phyloP scores from a whole-genome alignment of 2,888 invertebrate genomes.

The Trissolcus brochymenae region DNA sequence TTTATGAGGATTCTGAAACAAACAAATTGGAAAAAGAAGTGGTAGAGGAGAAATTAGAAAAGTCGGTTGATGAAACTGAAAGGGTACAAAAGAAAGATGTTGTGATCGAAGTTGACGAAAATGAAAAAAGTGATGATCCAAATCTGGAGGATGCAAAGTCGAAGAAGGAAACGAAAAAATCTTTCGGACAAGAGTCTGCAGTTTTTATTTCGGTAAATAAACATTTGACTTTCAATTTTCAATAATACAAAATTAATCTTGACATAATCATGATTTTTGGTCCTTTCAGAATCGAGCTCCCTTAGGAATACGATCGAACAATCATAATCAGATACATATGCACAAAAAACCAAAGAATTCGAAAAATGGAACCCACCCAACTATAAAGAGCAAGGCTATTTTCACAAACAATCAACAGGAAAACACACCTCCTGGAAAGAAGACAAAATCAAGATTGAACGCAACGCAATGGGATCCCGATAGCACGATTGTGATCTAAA shows the following conservation, averaged over 20 bases:
- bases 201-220: background rate
- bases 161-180: constrained; percentile 2
- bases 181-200: background rate
- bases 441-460: constrained; percentile 59
- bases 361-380: constrained; percentile 36
- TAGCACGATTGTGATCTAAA: constrained; percentile 67
- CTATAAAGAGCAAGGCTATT: constrained; percentile 60
- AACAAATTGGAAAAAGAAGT: constrained; percentile 8
- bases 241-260: too few relatives aligned
- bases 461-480: constrained; percentile 68
- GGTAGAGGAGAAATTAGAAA: background rate
- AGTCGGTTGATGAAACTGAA: constrained; percentile 8
- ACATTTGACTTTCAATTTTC: background rate
- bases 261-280: background rate
- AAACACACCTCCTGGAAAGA: constrained; percentile 66
- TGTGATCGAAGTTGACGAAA: constrained; percentile 64
- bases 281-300: constrained; percentile 67
- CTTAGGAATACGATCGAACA: constrained; percentile 70
- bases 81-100: constrained; percentile 60
- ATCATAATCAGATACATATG: constrained; percentile 63
- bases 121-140: constrained; percentile 36
- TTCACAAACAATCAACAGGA: constrained; percentile 63
- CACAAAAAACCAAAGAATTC: constrained; percentile 59
- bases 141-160: constrained; percentile 54
- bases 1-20: constrained; percentile 62